These are phyloP conservation scores for Flexamia atlantica DNA, from an alignment of 2,888 invertebrate genomes.

Conservation along the genomic window DNA sequence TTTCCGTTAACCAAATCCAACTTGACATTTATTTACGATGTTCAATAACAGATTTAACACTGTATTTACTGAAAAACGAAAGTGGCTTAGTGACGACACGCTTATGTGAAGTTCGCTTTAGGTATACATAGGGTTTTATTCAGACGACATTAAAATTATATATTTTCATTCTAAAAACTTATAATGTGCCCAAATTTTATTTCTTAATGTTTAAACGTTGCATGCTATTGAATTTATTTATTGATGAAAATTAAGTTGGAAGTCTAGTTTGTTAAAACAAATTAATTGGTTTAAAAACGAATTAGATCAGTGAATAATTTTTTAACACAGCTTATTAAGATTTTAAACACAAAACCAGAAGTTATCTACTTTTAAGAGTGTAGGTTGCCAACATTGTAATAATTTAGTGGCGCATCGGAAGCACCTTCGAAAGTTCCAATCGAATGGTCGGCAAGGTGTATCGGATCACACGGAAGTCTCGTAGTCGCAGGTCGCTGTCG, in stretches of 20 bases:
- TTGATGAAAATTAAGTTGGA: too few relatives aligned
- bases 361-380: too few relatives aligned
- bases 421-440: not conserved
- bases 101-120: not conserved
- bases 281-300: too few relatives aligned
- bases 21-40: not conserved
- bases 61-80: constrained; percentile 4
- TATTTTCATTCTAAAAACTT: not conserved
- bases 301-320: too few relatives aligned
- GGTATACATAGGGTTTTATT: not conserved
- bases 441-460: not conserved
- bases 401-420: not conserved
- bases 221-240: too few relatives aligned
- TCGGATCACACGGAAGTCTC: constrained; percentile 3
- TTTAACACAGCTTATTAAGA: too few relatives aligned
- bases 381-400: too few relatives aligned
- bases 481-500: not conserved
- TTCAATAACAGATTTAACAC: not conserved
- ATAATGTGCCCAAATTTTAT: not conserved
- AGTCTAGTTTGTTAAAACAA: too few relatives aligned
- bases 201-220: not conserved
- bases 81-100: not conserved
- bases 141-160: not conserved
- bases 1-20: not conserved
- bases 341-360: too few relatives aligned